Base-by-base conservation (phyloP, 2,797 vertebrate genomes). In the Antrozous pallidus region DNA sequence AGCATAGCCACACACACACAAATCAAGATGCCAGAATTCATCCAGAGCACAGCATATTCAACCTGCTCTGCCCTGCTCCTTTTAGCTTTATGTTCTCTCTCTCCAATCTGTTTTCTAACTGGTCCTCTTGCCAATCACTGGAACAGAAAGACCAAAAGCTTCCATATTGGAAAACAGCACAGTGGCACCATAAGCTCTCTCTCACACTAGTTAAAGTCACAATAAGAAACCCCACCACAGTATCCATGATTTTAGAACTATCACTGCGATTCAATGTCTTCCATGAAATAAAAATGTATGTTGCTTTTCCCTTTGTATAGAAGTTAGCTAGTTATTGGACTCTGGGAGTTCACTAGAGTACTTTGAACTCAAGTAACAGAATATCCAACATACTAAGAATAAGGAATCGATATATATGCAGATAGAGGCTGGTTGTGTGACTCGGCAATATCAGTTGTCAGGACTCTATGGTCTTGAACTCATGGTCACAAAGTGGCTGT, bases 1-100 rank as follows among this genome's bases (percentile, higher is more conserved):
- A 74, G 18, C 31, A 77, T 2, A 82, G 49, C 18, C 49, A 51
- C 49, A 51, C 65, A 65, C 65, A 79, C 87, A 38, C 70, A 87
- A 92, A 92, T 82, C 42, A 74, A 86, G 74, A 49, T 42, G 24
- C 77, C 69, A 88, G 61, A 78, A 88, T 92, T 85, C 61, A 88
- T 88, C 77, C 2, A 0, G 1, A 78, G 85, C 6, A 51, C 16
- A 63, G 38, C 63, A 67, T 45, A 65, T 65, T 63, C 85, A 26
- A 69, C 42, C 28, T n/a, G 7, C 11, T 12, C 65, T 47, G 54
- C 83, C 73, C 67, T 75, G 31, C 78, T 45, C n/a, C 36, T 83
- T 40, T 33, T 16, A 73, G 49, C 8, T 80, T 54, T 54, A 5
- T 47, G 58, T 28, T 54, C 47, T 4, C 2, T 79, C 75, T 71